phyloP scores from a whole-genome alignment of 2,797 vertebrate genomes.

The Typhlichthys eigenmanni region DNA sequence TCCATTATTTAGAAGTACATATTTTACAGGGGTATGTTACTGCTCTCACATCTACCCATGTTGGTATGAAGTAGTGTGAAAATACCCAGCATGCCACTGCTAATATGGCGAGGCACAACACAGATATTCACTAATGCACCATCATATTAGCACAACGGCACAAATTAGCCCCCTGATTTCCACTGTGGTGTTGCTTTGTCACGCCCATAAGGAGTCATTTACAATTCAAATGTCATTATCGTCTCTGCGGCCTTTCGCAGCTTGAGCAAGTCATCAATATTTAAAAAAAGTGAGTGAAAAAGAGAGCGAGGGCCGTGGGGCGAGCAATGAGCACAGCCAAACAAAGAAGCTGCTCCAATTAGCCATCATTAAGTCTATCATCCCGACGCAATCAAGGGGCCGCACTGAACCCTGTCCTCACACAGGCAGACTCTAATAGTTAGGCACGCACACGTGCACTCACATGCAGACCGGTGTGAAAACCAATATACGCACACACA shows the following conservation, averaged over 20 bases:
- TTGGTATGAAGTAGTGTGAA: slow-evolving; percentile 2
- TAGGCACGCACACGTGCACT: neutral
- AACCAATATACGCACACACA: too few species aligned
- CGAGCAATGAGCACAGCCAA: slow-evolving; percentile 1
- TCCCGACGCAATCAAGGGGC: neutral
- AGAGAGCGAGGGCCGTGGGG: too few species aligned
- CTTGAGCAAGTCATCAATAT: slow-evolving; percentile 48
- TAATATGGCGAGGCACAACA: neutral
- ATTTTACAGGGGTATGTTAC: neutral
- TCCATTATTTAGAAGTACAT: too few species aligned
- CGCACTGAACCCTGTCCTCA: slow-evolving; percentile 17
- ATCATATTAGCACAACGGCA: slow-evolving; percentile 23
- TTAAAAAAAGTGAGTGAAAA: slow-evolving; percentile 29
- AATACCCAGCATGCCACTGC: slow-evolving; percentile 7
- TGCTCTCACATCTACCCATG: neutral
- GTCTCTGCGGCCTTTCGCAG: slow-evolving; percentile 34
- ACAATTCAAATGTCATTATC: slow-evolving; percentile 53
- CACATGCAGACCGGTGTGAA: too few species aligned
- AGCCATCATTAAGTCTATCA: slow-evolving; percentile 34
- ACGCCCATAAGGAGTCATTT: slow-evolving; percentile 51
- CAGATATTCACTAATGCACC: slow-evolving; percentile 7
- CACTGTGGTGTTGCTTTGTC: slow-evolving; percentile 26
- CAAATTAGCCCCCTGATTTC: slow-evolving; percentile 27
- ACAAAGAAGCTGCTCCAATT: slow-evolving; percentile 71
- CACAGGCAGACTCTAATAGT: slow-evolving; percentile 6